Evolutionary conservation across 2,888 invertebrate genomes (phyloP), one percentile per base, ranked within the genome.

Genomic region (Agriopis marginaria): DNA sequence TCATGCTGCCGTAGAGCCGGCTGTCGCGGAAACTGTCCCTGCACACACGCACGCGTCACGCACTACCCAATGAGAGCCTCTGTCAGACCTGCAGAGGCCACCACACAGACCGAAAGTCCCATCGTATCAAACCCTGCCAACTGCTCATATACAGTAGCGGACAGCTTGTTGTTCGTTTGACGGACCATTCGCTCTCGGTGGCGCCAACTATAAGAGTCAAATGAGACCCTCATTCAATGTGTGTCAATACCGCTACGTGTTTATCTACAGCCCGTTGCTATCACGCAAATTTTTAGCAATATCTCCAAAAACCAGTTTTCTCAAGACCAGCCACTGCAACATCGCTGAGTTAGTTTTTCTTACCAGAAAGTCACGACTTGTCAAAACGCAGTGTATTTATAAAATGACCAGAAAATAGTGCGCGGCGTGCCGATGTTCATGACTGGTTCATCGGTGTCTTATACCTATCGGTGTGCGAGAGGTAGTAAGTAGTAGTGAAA

Each of bases 1-100:
- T 96, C 97, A 98, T 98, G 96, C 98, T 98, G 96, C 98, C 98
- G 94, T 98, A 98, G 92, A 98, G 96, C 92, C 97, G 97, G 96
- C 97, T 97, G 95, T 98, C 98, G 93, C 97, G 97, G 95, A 97
- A 97, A 95, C 97, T 97, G 96, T 97, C 96, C 96, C 97, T 97
- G 95, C 85, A 90, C 89, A 86, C 84, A 87, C 80, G 83, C 82
- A 81, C 79, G 79, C 82, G 82, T 83, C 82, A 85, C 79, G 76
- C 79, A 73, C 79, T 63, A 63, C 70, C 69, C 54, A 67, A 68
- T 55, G 47, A 50, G 59, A 55, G 40, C 40, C 55, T 55, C 55
- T 14, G 14, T 42, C 40, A 9, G 42, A 42, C 55, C 42, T 17
- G 42, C 14, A 14, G 32, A 39, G 9, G 42, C 32, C 11, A 59